Evolutionary conservation across 2,113 vertebrate species (phyloP), one percentile per base, ranked within the genome.

Genomic region (Felis chaus): DNA sequence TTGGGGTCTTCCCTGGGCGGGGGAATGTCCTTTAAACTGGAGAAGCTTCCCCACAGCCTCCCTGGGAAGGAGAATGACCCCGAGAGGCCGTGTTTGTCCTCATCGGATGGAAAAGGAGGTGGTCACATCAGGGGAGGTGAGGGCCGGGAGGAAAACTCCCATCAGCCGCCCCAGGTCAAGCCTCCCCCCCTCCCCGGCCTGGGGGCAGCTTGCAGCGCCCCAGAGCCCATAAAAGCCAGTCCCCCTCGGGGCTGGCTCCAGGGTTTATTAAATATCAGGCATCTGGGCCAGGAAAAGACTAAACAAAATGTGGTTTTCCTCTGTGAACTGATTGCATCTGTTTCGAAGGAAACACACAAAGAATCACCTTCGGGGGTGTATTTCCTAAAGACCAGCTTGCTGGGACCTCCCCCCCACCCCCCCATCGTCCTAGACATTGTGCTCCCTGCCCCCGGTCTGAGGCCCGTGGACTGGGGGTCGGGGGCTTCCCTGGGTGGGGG

Each of bases 241-340:
- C 95, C 97, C 97, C 98, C 98, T 98, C 94, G 13, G 98, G 98
- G 91, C 98, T 98, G 98, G 98, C 99, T 98, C 99, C 98, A 14
- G 97, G 98, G 95, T 92, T 98, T 98, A 98, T 99, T 98, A 99
- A 98, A 98, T 92, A 93, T 98, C 97, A 97, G 97, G 97, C 97
- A 92, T 97, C 98, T 80, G 97, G 88, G 97, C 97, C 86, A 94
- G 97, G 97, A 97, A 98, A 98, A 99, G 98, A 98, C 99, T 98
- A 99, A 99, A 99, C 98, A 99, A 98, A 98, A 97, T 23, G 95
- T 97, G 95, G 63, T 97, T 98, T 97, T 86, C 85, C 95, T 97
- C 98, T 98, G 98, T 97, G 98, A 98, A 18, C 83, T 97, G 97
- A 98, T 97, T 74, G 92, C 88, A 94, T 97, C 98, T 94, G 92